These are phyloP conservation scores for Catostomus latipinnis DNA, from an alignment of 2,797 vertebrate genomes.

Conservation along the genomic window DNA sequence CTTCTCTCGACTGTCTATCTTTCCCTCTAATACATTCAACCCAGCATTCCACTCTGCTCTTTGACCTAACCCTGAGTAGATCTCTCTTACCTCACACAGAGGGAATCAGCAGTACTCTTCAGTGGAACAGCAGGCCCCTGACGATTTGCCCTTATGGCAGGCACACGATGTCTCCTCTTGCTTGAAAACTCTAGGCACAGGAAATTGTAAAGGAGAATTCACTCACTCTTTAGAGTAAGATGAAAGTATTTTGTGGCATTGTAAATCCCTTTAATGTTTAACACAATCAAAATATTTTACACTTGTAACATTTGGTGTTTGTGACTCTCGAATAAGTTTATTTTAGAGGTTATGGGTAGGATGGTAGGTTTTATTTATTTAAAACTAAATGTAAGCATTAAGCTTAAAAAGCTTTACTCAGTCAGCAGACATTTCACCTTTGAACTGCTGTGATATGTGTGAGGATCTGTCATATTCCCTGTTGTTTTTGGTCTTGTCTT, in stretches of 20 bases:
- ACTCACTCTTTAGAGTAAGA: slow-evolving; percentile 25
- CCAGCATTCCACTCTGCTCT: slow-evolving; percentile 38
- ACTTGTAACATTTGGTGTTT: neutral
- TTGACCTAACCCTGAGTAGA: slow-evolving; percentile 53
- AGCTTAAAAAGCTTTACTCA: too few relatives aligned
- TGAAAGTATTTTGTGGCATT: slow-evolving; percentile 10
- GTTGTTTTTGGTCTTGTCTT: too few relatives aligned
- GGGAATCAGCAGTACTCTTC: slow-evolving; percentile 50
- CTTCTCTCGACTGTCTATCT: slow-evolving; percentile 3
- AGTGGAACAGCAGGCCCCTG: slow-evolving; percentile 42
- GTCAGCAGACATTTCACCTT: too few relatives aligned
- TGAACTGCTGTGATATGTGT: too few relatives aligned
- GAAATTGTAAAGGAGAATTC: slow-evolving; percentile 28
- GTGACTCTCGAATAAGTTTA: too few relatives aligned
- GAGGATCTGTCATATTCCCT: too few relatives aligned
- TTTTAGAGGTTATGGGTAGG: too few relatives aligned
- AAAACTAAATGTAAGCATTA: too few relatives aligned
- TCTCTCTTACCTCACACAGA: slow-evolving; percentile 49
- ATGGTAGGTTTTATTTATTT: too few relatives aligned
- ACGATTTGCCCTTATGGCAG: slow-evolving; percentile 46
- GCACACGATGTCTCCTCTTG: slow-evolving; percentile 44
- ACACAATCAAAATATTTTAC: slow-evolving; percentile 1
- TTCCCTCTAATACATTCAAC: slow-evolving; percentile 37
- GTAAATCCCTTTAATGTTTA: slow-evolving; percentile 18
- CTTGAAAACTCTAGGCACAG: slow-evolving; percentile 37